These are phyloP conservation scores for Tachina fera DNA, from an alignment of 2,888 invertebrate genomes.

Conservation along the genomic window DNA sequence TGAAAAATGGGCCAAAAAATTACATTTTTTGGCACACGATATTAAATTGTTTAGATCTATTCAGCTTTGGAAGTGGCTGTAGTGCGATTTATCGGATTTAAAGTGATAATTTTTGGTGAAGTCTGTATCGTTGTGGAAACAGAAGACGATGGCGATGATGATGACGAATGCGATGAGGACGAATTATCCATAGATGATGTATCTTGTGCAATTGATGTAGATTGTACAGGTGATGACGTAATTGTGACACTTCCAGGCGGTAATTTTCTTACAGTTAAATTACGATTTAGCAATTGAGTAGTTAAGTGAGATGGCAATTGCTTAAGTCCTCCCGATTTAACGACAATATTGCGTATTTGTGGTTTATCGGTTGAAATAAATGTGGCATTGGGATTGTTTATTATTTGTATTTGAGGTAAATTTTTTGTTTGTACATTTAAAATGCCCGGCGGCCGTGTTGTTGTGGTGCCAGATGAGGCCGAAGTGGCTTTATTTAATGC, in stretches of 20 bases:
- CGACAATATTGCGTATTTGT: slow-evolving; percentile 76
- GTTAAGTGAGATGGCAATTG: slow-evolving; percentile 75
- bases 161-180: slow-evolving; percentile 24
- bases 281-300: slow-evolving; percentile 76
- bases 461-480: slow-evolving; percentile 55
- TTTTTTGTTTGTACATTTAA: slow-evolving; percentile 74
- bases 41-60: slow-evolving; percentile 14
- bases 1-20: slow-evolving; percentile 52
- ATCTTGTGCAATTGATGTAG: slow-evolving; percentile 41
- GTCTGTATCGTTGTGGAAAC: slow-evolving; percentile 71
- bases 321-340: slow-evolving; percentile 76
- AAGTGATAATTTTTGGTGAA: slow-evolving; percentile 74
- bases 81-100: slow-evolving; percentile 74
- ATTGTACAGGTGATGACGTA: slow-evolving; percentile 67
- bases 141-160: slow-evolving; percentile 40
- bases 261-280: slow-evolving; percentile 78
- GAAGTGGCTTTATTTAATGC: slow-evolving; percentile 69
- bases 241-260: slow-evolving; percentile 72
- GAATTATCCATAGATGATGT: slow-evolving; percentile 18
- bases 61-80: slow-evolving; percentile 59
- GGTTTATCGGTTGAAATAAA: slow-evolving; percentile 72
- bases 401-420: slow-evolving; percentile 75
- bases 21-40: slow-evolving; percentile 49
- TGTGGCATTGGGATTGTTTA: slow-evolving; percentile 69
- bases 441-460: slow-evolving; percentile 67